These are phyloP conservation scores for Chaetorhynchus papuensis DNA, from an alignment of 2,113 vertebrate species.

Conservation along the genomic window DNA sequence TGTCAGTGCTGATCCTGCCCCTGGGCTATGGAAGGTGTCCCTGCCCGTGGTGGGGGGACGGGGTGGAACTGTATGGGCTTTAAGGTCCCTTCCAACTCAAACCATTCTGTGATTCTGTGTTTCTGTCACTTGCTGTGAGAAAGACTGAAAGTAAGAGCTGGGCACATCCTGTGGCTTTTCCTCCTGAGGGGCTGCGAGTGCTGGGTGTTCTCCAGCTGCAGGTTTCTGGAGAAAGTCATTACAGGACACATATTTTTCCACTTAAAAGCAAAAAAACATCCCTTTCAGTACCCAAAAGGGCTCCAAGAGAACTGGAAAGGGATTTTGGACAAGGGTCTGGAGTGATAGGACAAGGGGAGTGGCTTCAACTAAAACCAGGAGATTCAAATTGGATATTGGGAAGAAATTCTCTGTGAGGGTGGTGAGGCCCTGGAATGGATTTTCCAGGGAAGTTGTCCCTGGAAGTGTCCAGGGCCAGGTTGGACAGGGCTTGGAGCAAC, in stretches of 20 bases:
- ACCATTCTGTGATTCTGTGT: neutral
- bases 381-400: neutral
- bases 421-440: neutral
- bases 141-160: neutral
- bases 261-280: neutral
- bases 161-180: neutral
- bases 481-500: fast-evolving
- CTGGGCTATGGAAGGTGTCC: neutral
- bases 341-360: fast-evolving
- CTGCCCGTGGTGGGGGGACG: neutral
- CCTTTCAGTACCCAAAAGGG: neutral
- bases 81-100: neutral
- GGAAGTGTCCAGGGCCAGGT: neutral
- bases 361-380: fast-evolving
- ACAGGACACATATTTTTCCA: neutral
- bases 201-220: neutral
- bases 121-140: neutral
- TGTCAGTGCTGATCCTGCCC: neutral
- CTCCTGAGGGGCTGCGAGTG: neutral
- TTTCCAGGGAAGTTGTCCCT: neutral
- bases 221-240: neutral
- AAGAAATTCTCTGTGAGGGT: neutral
- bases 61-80: neutral
- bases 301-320: neutral
- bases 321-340: neutral